A percentile compares a stretch with the other conserved stretches of the same genome.
These are phyloP conservation scores for Clarias platycephalus DNA, from an alignment of 2,797 vertebrate species.

Conservation along the genomic window DNA sequence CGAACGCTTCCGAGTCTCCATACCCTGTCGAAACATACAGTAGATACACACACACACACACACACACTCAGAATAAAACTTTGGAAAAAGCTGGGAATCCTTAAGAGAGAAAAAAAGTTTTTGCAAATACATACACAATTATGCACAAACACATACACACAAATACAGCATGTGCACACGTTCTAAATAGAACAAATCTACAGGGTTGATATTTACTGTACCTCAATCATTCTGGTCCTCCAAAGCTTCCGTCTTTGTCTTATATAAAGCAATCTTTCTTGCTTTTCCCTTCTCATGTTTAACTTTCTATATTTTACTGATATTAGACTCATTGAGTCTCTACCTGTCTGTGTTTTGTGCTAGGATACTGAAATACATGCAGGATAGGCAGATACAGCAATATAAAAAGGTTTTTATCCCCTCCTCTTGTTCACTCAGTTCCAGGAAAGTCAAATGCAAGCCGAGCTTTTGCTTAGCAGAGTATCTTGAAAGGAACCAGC, in stretches of 20 bases:
- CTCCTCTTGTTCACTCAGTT: conserved; percentile 18
- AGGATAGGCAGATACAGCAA: not conserved
- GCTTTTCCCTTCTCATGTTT: conserved; percentile 24
- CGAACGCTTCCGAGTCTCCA: conserved; percentile 93
- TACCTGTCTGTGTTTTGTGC: conserved; percentile 12
- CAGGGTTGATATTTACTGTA: conserved; percentile 33
- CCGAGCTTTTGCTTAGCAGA: conserved; percentile 23
- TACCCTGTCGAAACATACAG: conserved; percentile 77
- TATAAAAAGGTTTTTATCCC: conserved; percentile 12
- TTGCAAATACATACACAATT: conserved; percentile 23
- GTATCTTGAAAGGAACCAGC: conserved; percentile 10
- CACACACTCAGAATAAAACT: conserved; percentile 25
- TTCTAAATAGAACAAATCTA: not conserved
- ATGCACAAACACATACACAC: conserved; percentile 16
- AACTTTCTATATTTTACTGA: conserved; percentile 9
- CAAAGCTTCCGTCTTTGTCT: conserved; percentile 32
- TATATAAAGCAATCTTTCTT: conserved; percentile 17
- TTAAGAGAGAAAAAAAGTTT: not conserved
- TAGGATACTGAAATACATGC: conserved; percentile 25
- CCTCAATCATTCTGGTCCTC: conserved; percentile 13
- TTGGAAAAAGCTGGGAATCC: not conserved
- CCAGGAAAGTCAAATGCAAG: conserved; percentile 38
- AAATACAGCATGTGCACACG: conserved; percentile 15
- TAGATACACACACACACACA: conserved; percentile 25
- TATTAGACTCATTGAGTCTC: conserved; percentile 24